Conservation (phyloP, 2,797 vertebrate genomes). For the Brachyalestes nurse region DNA sequence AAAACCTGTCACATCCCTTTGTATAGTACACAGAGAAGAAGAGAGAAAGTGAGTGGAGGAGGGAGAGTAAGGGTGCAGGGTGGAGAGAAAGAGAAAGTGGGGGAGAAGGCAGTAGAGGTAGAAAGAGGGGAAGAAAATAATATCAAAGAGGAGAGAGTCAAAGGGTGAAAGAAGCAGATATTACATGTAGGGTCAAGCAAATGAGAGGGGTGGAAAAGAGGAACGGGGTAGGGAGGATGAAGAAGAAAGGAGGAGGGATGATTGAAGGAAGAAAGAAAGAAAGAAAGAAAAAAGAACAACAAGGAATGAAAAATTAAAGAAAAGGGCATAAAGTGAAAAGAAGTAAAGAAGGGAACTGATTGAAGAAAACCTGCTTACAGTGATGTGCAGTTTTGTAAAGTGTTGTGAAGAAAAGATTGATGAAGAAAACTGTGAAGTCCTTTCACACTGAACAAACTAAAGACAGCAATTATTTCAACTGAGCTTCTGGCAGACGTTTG, state of each 20-base stretch:
- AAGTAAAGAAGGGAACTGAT: too few species aligned
- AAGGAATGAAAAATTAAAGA: too few species aligned
- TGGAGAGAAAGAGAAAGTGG: neutral
- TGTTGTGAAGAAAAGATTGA: neutral
- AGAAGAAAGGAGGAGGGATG: too few species aligned
- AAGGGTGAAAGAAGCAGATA: neutral
- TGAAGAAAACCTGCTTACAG: too few species aligned
- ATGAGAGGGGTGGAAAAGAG: neutral
- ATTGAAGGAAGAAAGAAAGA: too few species aligned
- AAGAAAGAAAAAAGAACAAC: too few species aligned
- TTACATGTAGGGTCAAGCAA: neutral
- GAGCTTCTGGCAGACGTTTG: neutral
- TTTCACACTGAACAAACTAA: neutral
- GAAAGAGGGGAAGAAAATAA: slow-evolving; percentile 22
- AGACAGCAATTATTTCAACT: neutral
- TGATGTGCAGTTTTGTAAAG: neutral
- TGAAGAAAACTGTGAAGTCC: neutral
- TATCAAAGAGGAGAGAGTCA: neutral
- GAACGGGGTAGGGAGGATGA: too few species aligned
- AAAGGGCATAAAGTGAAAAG: too few species aligned
- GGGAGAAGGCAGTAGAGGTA: slow-evolving; percentile 11
- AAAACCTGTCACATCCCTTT: slow-evolving; percentile 62
- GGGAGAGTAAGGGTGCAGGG: too few species aligned
- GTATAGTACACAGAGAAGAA: slow-evolving; percentile 59
- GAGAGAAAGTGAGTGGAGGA: slow-evolving; percentile 45